Conservation (phyloP, 2,113 vertebrate species). For the Gadus chalcogrammus region DNA sequence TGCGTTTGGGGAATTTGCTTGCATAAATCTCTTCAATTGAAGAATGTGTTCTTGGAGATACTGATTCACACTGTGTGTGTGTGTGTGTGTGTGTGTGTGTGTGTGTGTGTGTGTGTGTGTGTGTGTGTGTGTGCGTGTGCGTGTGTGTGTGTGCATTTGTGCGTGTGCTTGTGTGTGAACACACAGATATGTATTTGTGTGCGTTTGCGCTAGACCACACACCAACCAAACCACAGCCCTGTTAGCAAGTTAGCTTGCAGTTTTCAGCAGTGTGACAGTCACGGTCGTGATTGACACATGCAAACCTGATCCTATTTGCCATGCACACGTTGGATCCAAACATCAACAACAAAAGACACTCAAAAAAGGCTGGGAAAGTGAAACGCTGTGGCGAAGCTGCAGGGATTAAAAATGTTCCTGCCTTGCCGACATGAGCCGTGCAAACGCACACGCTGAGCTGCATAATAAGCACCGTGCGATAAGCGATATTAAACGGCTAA, state of each 20-base stretch:
- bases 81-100: background rate
- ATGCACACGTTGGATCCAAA: constrained; percentile 30
- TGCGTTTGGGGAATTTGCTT: background rate
- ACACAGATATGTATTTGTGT: background rate
- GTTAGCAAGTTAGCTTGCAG: background rate
- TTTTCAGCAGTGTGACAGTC: constrained; percentile 22
- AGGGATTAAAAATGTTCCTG: constrained; percentile 37
- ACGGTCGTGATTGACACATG: constrained; percentile 7
- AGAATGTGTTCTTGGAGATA: background rate
- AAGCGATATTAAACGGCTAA: too few relatives aligned
- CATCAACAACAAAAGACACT: constrained; percentile 25
- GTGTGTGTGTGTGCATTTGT: background rate
- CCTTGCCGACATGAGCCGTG: constrained; percentile 18
- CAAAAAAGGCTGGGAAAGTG: constrained; percentile 19
- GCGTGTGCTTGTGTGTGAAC: background rate
- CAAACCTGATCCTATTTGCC: constrained; percentile 42
- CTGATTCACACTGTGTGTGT: background rate
- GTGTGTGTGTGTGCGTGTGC: background rate
- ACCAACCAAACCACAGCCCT: constrained; percentile 4
- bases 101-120: too few relatives aligned
- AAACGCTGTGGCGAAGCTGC: background rate
- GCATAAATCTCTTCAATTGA: background rate
- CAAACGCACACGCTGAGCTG: background rate
- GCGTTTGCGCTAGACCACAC: background rate
- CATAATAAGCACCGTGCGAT: background rate